Conservation (phyloP, 1,140 invertebrate genomes). For the Psix sp. region DNA sequence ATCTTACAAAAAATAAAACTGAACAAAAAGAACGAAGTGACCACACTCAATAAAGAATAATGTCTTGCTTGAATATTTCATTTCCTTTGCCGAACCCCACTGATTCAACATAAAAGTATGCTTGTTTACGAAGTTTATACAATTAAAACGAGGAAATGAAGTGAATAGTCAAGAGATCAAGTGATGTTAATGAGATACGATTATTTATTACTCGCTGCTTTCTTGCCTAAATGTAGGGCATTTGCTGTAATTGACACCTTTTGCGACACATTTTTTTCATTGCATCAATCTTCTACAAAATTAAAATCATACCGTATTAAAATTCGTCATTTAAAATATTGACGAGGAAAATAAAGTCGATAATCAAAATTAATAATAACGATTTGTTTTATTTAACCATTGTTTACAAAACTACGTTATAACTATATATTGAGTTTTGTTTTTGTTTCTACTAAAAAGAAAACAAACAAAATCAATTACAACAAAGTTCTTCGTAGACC, state of each 20-base stretch:
- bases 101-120: slow-evolving; percentile 48
- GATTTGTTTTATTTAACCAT: too few relatives aligned
- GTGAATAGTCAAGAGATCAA: slow-evolving; percentile 60
- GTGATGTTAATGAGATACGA: slow-evolving; percentile 65
- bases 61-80: slow-evolving; percentile 13
- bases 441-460: too few relatives aligned
- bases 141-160: slow-evolving; percentile 65
- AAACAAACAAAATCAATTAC: too few relatives aligned
- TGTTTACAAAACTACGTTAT: too few relatives aligned
- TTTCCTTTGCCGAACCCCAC: slow-evolving; percentile 17
- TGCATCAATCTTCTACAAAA: not conserved
- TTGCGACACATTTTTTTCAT: slow-evolving; percentile 25
- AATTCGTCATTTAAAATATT: not conserved
- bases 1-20: too few relatives aligned
- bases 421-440: too few relatives aligned
- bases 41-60: too few relatives aligned
- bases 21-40: too few relatives aligned
- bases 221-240: slow-evolving; percentile 60
- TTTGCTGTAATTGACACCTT: slow-evolving; percentile 50
- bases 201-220: slow-evolving; percentile 64
- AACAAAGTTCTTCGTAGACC: too few relatives aligned
- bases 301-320: not conserved
- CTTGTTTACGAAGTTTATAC: slow-evolving; percentile 56
- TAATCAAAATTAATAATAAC: too few relatives aligned
- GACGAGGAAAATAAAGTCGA: too few relatives aligned